phyloP scores from a whole-genome alignment of 2,113 vertebrate species.

The Nettapus auritus region DNA sequence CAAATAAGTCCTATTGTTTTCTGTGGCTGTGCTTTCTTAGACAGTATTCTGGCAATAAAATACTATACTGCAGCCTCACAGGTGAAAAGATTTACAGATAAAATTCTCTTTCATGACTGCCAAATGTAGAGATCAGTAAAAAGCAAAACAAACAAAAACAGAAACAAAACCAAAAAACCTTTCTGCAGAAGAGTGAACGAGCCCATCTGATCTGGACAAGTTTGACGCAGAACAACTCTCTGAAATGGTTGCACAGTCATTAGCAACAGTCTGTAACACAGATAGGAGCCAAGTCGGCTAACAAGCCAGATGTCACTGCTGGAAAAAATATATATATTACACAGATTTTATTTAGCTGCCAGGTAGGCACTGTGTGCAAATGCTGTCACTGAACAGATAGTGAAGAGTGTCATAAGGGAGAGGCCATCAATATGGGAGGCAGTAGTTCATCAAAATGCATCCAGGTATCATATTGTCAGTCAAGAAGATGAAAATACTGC shows the following conservation, averaged over 20 bases:
- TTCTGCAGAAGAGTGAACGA: neutral
- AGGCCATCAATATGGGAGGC: neutral
- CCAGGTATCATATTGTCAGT: neutral
- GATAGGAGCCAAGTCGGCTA: conserved; percentile 33
- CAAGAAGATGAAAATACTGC: neutral
- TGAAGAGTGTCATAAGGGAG: neutral
- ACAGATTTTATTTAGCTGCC: conserved; percentile 19
- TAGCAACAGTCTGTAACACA: neutral
- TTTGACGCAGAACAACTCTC: conserved; percentile 23
- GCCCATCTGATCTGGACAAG: neutral
- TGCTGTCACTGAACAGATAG: neutral
- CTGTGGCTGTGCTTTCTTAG: neutral
- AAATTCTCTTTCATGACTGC: neutral
- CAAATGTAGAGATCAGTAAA: neutral
- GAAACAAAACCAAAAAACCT: neutral
- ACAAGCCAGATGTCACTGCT: conserved; percentile 51
- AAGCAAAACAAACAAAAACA: neutral
- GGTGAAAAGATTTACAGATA: neutral
- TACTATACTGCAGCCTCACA: neutral
- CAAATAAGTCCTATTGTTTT: neutral
- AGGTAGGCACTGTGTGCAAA: conserved; percentile 24
- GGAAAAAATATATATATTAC: neutral
- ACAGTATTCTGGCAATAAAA: neutral
- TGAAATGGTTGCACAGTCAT: neutral
- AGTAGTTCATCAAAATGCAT: neutral